phyloP scores from a whole-genome alignment of 2,113 vertebrate genomes.

The Excalfactoria chinensis region DNA sequence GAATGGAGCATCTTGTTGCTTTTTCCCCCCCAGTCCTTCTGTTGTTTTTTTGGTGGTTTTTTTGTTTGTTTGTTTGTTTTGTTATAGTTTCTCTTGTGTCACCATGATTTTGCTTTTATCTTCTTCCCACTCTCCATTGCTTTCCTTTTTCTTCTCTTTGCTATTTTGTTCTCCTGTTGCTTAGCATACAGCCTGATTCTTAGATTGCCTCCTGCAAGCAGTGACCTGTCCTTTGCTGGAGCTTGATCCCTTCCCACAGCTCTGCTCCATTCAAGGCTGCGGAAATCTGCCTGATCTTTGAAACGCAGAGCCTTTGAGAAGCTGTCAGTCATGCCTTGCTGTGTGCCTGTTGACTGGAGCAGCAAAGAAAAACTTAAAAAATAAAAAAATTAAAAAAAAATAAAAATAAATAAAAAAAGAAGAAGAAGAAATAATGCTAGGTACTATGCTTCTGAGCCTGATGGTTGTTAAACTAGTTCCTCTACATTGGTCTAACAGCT shows the following conservation, averaged over 20 bases:
- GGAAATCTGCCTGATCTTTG: slow-evolving; percentile 8
- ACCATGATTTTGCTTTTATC: neutral
- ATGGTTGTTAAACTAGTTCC: neutral
- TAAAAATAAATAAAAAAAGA: neutral
- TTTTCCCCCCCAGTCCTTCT: neutral
- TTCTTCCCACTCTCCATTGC: neutral
- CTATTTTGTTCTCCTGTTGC: neutral
- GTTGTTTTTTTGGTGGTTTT: neutral
- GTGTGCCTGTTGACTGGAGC: neutral
- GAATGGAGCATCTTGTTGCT: neutral
- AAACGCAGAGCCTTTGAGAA: neutral
- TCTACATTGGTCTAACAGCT: neutral
- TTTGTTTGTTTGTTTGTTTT: too few species aligned
- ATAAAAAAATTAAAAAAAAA: neutral
- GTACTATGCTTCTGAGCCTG: neutral
- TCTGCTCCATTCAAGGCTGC: neutral
- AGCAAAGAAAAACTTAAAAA: neutral
- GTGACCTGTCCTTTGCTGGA: neutral
- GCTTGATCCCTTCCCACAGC: neutral
- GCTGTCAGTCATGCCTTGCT: slow-evolving; percentile 3
- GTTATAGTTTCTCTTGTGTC: neutral
- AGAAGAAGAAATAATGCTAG: neutral
- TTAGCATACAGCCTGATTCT: neutral
- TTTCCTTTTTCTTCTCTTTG: neutral
- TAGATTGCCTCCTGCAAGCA: neutral